Conservation (phyloP, 2,797 vertebrate genomes). For the Acanthurus tractus region DNA sequence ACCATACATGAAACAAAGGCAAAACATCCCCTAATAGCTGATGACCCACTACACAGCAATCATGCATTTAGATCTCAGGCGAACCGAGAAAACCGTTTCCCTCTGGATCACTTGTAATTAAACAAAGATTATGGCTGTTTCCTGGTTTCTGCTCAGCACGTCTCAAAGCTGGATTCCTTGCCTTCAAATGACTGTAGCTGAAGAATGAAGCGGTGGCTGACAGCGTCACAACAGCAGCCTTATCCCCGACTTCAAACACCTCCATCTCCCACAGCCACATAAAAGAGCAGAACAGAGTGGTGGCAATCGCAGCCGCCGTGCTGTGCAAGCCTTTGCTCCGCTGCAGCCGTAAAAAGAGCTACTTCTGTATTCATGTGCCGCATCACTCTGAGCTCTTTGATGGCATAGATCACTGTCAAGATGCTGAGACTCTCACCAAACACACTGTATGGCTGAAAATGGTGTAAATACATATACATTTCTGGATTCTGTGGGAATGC, state of each 20-base stretch:
- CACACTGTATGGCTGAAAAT: constrained; percentile 46
- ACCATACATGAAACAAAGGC: constrained; percentile 37
- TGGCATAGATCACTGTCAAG: constrained; percentile 71
- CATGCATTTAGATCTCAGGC: constrained; percentile 17
- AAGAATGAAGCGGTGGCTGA: constrained; percentile 56
- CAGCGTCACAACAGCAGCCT: constrained; percentile 63
- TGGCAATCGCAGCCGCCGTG: constrained; percentile 62
- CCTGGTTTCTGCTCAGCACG: constrained; percentile 38
- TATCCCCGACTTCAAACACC: constrained; percentile 81
- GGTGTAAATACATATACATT: constrained; percentile 27
- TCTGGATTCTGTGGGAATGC: constrained; percentile 8
- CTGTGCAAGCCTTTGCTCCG: constrained; percentile 65
- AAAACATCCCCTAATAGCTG: background rate
- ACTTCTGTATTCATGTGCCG: constrained; percentile 70
- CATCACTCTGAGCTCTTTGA: constrained; percentile 72
- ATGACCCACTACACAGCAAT: constrained; percentile 6
- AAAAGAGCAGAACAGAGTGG: constrained; percentile 73
- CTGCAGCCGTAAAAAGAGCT: constrained; percentile 58
- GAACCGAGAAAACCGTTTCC: constrained; percentile 21
- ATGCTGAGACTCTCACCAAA: constrained; percentile 49
- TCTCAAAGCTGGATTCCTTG: constrained; percentile 49
- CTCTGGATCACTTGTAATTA: constrained; percentile 55
- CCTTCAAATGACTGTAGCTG: constrained; percentile 64
- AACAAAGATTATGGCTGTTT: constrained; percentile 56
- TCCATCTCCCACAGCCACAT: constrained; percentile 77